Base-by-base conservation (phyloP, 2,113 vertebrate species). In the Corythaixoides concolor region DNA sequence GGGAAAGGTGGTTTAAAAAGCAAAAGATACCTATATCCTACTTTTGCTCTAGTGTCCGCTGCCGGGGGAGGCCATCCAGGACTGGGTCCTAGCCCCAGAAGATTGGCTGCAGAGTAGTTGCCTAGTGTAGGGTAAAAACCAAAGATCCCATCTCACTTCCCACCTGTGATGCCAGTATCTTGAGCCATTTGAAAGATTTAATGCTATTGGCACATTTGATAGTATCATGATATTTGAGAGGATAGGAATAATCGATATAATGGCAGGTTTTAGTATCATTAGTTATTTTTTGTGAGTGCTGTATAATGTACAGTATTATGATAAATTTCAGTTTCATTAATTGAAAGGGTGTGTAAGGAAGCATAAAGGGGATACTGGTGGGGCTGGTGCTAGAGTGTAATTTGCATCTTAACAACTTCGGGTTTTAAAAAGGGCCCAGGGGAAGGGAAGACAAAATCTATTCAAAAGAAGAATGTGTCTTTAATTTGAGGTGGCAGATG, bases 321-420 rank as follows among this genome's bases (percentile, higher is more conserved):
- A 79, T 37, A 60, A n/a, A 53, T 87, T 81, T 87, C 37, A 43
- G 21, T 69, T 73, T 23, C 7, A 12, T 52, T 52, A 23, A 26
- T 66, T 91, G 45, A 58, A 74, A 73, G 19, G 1, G 1, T 80
- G 27, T 63, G 27, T n/a, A 69, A 84, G 27, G 62, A 82, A 82
- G 32, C n/a, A 70, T 45, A 72, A 86, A 88, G 19, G 9, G 9
- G 28, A 39, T 73, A 87, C 52, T 55, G n/a, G 53, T 86, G 66
- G 41, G 47, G 22, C 27, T 82, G 64, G 7, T 67, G 37, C 39
- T 83, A 23, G 49, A 39, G 47, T 83, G 23, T 88, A 88, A 92
- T 95, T 92, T 95, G 39, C 72, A 86, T 94, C 23, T 83, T 58
- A 94, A 79, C 35, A 69, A 49, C 23, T 76, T 56, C 5, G 15